Percentiles rank a stretch among this genome's conserved stretches.
These are phyloP conservation scores for Athene noctua DNA, from an alignment of 2,113 vertebrate species.

Conservation along the genomic window DNA sequence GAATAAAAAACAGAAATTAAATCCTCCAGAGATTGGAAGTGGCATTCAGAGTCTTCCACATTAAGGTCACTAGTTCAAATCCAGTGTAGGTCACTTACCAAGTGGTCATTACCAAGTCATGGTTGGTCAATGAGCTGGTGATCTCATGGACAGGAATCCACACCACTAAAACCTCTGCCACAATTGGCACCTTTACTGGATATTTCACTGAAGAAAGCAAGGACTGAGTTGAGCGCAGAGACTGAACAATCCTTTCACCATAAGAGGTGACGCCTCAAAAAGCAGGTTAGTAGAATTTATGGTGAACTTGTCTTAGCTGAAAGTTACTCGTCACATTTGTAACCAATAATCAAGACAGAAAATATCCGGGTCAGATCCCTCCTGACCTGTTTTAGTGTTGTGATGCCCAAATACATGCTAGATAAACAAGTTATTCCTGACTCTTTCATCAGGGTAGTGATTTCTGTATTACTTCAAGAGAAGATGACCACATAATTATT, in stretches of 20 bases:
- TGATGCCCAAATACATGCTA: constrained; percentile 30
- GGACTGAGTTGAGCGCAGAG: neutral
- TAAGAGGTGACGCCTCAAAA: neutral
- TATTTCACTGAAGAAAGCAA: neutral
- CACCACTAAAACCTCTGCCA: constrained; percentile 37
- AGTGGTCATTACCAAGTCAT: constrained; percentile 14
- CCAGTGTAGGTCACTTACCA: constrained; percentile 1
- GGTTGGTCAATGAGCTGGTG: constrained; percentile 4
- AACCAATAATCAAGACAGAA: constrained; percentile 12
- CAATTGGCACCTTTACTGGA: neutral
- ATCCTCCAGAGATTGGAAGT: neutral
- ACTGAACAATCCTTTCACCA: neutral
- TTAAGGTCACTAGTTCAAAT: constrained; percentile 52
- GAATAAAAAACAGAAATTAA: constrained; percentile 3
- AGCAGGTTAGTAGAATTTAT: neutral
- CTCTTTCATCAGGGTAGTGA: constrained; percentile 14
- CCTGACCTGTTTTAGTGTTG: neutral
- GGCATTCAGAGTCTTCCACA: neutral
- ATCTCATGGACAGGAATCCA: constrained; percentile 29
- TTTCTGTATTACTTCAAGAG: constrained; percentile 33
- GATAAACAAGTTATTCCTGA: constrained; percentile 51
- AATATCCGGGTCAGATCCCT: constrained; percentile 2
- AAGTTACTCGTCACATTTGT: neutral
- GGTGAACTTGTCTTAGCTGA: neutral
- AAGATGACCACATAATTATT: constrained; percentile 15